Evolutionary conservation across 2,888 invertebrate species (phyloP), one percentile per base, ranked within the genome.

Genomic region (Drosophila pullipes): DNA sequence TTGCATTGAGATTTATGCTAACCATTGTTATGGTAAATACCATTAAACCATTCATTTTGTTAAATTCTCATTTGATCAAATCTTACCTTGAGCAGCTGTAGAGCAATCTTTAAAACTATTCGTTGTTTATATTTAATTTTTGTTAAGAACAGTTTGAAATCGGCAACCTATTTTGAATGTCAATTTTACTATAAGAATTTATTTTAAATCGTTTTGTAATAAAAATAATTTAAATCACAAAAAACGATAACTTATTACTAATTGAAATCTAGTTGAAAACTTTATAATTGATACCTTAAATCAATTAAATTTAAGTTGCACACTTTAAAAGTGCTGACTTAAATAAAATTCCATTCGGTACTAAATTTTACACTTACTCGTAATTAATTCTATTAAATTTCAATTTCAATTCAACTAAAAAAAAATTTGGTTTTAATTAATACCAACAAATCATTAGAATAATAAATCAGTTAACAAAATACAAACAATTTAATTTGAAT

Each of bases 21-120:
- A 16, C 7, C 7, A 39, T 68, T 64, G 5, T 22, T 28, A 50
- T 63, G 49, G 13, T 35, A 25, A 68, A 50, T 13, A 35, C 18
- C 9, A 50, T 30, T 44, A 35, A 35, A 35, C 22, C 3, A 16
- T 30, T 44, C 11, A 18, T 41, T 64, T 50, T 31, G 35, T 30
- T 57, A 22, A 57, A 33, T 62, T 47, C 16, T 16, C 10, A 35
- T 35, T 16, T 54, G 37, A 37, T 28, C 10, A 13, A 37, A 37
- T 13, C 37, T 18, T 18, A 37, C 37, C 25, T 55, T 18, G 28
- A 37, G 11, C 13, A 33, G 4, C n/a, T 31, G 4, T 7, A 6
- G 6, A 33, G 4, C 37, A 28, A 4, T 37, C 11, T 13, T 55
- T 28, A 55, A 55, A 55, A 55, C 25, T 54, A 18, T 16, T 54